Conservation (phyloP, 92 coral and sea anemone genomes). For the Phenganax stokvisi region DNA sequence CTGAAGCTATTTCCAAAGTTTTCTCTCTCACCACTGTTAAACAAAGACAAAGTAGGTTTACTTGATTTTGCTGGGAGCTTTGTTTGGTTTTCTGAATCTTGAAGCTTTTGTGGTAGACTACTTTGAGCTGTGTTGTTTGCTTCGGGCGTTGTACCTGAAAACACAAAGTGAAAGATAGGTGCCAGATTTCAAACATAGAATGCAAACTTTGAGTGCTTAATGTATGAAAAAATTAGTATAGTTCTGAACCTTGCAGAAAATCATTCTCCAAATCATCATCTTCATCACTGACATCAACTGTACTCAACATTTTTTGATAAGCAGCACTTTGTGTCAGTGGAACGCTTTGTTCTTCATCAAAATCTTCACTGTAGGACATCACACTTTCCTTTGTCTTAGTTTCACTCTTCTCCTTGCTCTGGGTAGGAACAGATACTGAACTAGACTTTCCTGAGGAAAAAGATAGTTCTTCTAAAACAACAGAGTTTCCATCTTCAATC, state of each 20-base stretch:
- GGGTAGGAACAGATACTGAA: background rate
- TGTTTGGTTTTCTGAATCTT: slow-evolving; percentile 54
- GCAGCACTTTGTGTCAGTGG: slow-evolving; percentile 88
- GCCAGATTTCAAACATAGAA: too few species aligned
- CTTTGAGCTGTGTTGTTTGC: slow-evolving; percentile 23
- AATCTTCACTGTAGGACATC: slow-evolving; percentile 69
- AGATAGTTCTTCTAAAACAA: slow-evolving; percentile 26
- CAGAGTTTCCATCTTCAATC: slow-evolving; percentile 28
- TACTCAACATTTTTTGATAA: slow-evolving; percentile 78
- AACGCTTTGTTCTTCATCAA: slow-evolving; percentile 78
- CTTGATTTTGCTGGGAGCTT: slow-evolving; percentile 52
- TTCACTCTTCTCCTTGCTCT: slow-evolving; percentile 2
- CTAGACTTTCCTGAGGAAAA: slow-evolving; percentile 19
- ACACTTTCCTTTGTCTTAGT: background rate
- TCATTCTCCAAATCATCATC: slow-evolving; percentile 53
- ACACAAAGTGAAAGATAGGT: too few species aligned
- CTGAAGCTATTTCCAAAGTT: slow-evolving; percentile 80
- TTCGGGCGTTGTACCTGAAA: slow-evolving; percentile 61
- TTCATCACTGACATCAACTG: slow-evolving; percentile 64
- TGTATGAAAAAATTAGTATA: too few species aligned
- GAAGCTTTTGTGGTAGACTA: slow-evolving; percentile 26
- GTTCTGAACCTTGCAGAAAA: slow-evolving; percentile 38
- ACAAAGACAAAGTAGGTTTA: slow-evolving; percentile 67
- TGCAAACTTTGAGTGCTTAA: too few species aligned
- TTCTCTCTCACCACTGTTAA: slow-evolving; percentile 63